Evolutionary conservation across 2,113 vertebrate species (phyloP).

Genomic region (Rutilus rutilus): DNA sequence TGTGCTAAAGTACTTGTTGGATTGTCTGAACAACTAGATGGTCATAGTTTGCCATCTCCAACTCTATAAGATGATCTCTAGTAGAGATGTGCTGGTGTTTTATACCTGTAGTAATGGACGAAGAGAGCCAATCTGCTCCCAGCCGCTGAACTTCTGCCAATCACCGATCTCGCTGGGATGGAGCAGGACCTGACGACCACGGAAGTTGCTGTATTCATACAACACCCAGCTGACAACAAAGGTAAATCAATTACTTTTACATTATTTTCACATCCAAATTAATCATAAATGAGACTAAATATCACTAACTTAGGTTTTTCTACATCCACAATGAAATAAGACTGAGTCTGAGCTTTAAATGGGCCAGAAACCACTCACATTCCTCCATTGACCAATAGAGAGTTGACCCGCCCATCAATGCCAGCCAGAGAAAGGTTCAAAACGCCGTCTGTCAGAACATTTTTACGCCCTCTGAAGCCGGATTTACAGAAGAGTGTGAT

Average conservation of each 20-base stretch:
- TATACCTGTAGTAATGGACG: constrained; percentile 89
- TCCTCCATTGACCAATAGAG: constrained; percentile 89
- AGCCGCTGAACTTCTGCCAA: constrained; percentile 79
- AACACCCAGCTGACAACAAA: constrained; percentile 83
- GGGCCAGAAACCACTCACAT: constrained; percentile 76
- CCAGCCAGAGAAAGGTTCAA: constrained; percentile 82
- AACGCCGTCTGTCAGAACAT: constrained; percentile 74
- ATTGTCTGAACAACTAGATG: neutral
- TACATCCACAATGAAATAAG: neutral
- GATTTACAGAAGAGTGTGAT: constrained; percentile 86
- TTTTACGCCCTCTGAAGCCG: constrained; percentile 85
- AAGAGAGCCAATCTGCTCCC: constrained; percentile 86
- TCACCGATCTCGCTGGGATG: constrained; percentile 80
- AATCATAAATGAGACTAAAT: neutral
- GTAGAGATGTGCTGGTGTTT: neutral
- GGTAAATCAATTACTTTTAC: neutral
- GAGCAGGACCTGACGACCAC: constrained; percentile 87
- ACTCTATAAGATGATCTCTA: neutral
- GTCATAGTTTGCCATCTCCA: neutral
- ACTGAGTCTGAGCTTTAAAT: neutral
- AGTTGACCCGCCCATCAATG: constrained; percentile 80
- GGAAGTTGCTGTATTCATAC: constrained; percentile 87
- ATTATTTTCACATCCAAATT: neutral
- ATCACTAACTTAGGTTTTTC: neutral
- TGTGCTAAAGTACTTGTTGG: neutral